Evolutionary conservation across 2,113 vertebrate genomes (phyloP).

Genomic region (Nettapus auritus): DNA sequence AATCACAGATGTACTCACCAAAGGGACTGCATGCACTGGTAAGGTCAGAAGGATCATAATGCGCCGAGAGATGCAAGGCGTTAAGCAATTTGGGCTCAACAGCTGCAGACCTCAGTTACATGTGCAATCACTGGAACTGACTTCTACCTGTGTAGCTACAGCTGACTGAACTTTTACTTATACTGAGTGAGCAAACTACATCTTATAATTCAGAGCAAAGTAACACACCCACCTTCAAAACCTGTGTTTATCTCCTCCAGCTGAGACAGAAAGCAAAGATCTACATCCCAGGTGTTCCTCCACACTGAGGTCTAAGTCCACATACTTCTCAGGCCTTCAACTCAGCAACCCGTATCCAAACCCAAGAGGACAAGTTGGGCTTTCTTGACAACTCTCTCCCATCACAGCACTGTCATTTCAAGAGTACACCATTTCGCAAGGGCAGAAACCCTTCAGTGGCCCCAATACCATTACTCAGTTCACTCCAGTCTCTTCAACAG

Average conservation of each 20-base stretch:
- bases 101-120: neutral
- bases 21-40: neutral
- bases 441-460: neutral
- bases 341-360: neutral
- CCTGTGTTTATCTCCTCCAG: neutral
- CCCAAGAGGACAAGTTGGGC: neutral
- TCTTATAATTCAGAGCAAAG: neutral
- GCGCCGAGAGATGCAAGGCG: neutral
- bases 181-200: neutral
- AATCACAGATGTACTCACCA: neutral
- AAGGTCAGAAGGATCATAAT: neutral
- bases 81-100: neutral
- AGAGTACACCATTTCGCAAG: neutral
- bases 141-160: neutral
- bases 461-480: neutral
- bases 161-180: neutral
- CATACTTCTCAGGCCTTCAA: neutral
- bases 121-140: neutral
- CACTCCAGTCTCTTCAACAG: neutral
- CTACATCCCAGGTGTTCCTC: neutral
- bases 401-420: neutral
- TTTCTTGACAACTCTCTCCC: neutral
- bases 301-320: neutral
- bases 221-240: neutral
- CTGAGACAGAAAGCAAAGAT: neutral